phyloP scores from a whole-genome alignment of 2,888 invertebrate species.

The Alsophila aescularia region DNA sequence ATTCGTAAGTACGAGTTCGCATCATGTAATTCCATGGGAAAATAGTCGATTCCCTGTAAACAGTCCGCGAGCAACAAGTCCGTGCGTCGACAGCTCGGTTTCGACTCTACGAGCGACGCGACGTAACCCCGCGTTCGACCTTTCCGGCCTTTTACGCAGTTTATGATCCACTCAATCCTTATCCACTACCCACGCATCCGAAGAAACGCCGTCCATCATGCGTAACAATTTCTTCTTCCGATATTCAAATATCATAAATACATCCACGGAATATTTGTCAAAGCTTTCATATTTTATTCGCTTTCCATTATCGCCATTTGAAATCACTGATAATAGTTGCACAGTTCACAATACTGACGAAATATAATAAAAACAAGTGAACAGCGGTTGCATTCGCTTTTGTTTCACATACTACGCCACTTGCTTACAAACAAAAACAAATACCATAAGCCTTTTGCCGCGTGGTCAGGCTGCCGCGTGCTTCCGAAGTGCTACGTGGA shows the following conservation, averaged over 20 bases:
- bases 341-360: too few relatives aligned
- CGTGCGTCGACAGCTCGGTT: constrained; percentile 42
- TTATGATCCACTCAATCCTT: constrained; percentile 51
- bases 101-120: constrained; percentile 7
- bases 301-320: too few relatives aligned
- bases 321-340: too few relatives aligned
- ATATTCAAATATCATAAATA: constrained; percentile 4
- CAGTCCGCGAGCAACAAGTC: constrained; percentile 74
- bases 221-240: constrained; percentile 26
- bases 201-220: constrained; percentile 37
- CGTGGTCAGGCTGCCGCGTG: constrained; percentile 43
- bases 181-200: constrained; percentile 44
- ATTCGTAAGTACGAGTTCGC: constrained; percentile 32
- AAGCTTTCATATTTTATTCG: too few relatives aligned
- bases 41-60: constrained; percentile 63
- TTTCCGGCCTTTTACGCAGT: constrained; percentile 60
- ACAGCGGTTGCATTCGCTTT: constrained; percentile 32
- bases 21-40: constrained; percentile 35
- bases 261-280: too few relatives aligned
- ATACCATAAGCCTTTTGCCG: constrained; percentile 58
- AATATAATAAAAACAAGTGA: too few relatives aligned
- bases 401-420: constrained; percentile 54
- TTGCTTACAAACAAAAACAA: constrained; percentile 58
- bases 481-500: constrained; percentile 36
- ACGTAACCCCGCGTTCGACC: constrained; percentile 49